Evolutionary conservation across 23 tunicate species (phyloP), one percentile per base, ranked within the genome.

Genomic region (Diplosoma virens): DNA sequence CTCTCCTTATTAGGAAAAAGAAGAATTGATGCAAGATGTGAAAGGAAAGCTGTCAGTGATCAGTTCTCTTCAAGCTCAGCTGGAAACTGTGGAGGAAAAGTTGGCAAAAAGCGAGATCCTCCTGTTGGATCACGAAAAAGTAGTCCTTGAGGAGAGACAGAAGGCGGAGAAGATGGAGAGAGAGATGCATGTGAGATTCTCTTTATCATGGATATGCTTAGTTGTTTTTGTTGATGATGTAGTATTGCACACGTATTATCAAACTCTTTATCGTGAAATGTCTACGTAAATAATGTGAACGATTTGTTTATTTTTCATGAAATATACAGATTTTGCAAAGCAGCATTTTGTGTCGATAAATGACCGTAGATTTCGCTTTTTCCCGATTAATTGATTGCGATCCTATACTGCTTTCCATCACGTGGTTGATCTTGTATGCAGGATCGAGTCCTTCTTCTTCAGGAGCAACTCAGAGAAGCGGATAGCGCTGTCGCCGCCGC

Each of bases 401-500:
- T n/a, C n/a, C n/a, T n/a, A n/a, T n/a, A n/a, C n/a, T n/a, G n/a
- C n/a, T n/a, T n/a, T n/a, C n/a, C n/a, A n/a, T n/a, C n/a, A n/a
- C n/a, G n/a, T n/a, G n/a, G n/a, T n/a, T n/a, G n/a, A n/a, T n/a
- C n/a, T n/a, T 56, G 17, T 56, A 11, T 20, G 16, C 25, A 76
- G 81, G 81, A 82, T 24, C 30, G 70, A 81, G 66, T 87, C 14
- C 36, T 74, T 47, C 54, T 82, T 31, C 59, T 89, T 27, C 74
- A 75, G 14, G 30, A 70, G 23, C 96, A 89, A 22, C 84, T 89
- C 20, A 83, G 82, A 78, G 72, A 86, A 1, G 81, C 88, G 6
- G 88, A 82, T 59, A 71, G 28, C 22, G 96, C 88, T 26, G 81
- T 82, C 0, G 95, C 87, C 16, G 96, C 84, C 0, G 50, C 96